These are phyloP conservation scores for Ataeniobius toweri DNA, from an alignment of 2,797 vertebrate species.

Conservation along the genomic window DNA sequence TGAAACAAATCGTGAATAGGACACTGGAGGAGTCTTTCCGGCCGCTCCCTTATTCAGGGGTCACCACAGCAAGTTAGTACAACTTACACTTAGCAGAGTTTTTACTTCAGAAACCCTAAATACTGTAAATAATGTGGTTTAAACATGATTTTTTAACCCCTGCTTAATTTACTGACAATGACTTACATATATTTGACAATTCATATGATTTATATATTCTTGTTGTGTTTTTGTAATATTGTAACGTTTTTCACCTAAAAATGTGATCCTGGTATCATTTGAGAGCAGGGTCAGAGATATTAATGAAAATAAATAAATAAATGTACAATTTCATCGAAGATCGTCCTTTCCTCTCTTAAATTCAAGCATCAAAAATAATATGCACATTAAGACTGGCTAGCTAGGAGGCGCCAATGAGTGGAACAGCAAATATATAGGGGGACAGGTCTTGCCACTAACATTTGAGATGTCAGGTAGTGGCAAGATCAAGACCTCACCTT, in stretches of 20 bases:
- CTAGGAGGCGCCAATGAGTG: background rate
- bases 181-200: background rate
- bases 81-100: no score
- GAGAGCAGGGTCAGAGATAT: background rate
- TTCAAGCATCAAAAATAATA: background rate
- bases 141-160: background rate
- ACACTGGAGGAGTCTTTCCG: background rate
- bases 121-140: background rate
- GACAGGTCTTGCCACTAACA: no score
- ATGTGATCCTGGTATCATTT: background rate
- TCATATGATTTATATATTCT: background rate
- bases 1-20: conserved; percentile 14
- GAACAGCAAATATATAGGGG: background rate
- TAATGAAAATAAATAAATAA: background rate
- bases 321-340: background rate
- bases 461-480: no score
- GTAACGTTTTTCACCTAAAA: no score
- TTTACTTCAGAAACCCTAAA: background rate
- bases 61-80: no score
- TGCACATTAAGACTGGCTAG: background rate
- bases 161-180: background rate
- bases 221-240: background rate
- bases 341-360: background rate
- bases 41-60: no score
- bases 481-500: background rate